Percentiles rank a stretch among this genome's conserved stretches.
Conservation (phyloP, 2,888 invertebrate genomes). For the Chaetogeoica ovagalla region DNA sequence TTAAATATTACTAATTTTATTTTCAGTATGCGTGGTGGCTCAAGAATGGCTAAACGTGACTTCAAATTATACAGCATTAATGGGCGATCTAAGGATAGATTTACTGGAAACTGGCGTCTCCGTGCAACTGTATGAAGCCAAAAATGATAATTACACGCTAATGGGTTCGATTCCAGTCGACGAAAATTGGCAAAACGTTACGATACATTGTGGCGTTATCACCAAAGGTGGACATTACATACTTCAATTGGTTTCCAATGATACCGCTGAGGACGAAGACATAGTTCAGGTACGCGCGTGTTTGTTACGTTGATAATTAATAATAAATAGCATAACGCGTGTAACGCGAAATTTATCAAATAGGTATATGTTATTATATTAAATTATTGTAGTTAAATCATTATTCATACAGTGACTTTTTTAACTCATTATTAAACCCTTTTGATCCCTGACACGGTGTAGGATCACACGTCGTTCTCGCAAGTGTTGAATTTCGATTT, state of each 20-base stretch:
- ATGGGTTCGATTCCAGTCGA: conserved; percentile 59
- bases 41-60: conserved; percentile 67
- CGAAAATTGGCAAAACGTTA: conserved; percentile 59
- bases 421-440: not conserved
- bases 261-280: conserved; percentile 21
- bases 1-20: conserved; percentile 4
- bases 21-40: conserved; percentile 51
- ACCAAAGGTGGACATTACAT: conserved; percentile 72
- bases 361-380: not conserved
- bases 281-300: conserved; percentile 20
- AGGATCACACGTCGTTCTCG: no score
- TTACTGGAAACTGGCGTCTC: conserved; percentile 61
- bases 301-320: no score
- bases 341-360: no score
- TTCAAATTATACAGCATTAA: conserved; percentile 75
- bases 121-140: conserved; percentile 49
- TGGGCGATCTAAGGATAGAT: conserved; percentile 76
- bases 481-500: no score
- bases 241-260: conserved; percentile 60
- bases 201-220: conserved; percentile 71
- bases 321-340: no score
- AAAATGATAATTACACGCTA: conserved; percentile 52
- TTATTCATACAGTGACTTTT: no score
- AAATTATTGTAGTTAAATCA: not conserved
- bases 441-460: no score